phyloP scores from a whole-genome alignment of 2,797 vertebrate species.

The Sebastolobus alascanus region DNA sequence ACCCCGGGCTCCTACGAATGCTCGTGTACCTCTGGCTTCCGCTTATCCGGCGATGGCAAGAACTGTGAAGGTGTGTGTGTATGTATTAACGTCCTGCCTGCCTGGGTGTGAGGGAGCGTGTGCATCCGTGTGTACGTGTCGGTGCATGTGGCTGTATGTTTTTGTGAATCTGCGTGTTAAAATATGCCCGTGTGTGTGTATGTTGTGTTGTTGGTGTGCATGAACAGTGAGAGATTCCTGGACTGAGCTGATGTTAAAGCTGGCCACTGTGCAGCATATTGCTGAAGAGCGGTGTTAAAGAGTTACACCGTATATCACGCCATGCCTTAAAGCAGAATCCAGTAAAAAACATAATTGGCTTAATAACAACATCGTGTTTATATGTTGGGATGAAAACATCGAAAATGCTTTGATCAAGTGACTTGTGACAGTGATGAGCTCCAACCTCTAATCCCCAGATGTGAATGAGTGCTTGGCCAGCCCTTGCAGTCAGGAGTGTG shows the following conservation, averaged over 20 bases:
- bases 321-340: constrained; percentile 44
- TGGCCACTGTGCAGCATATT: constrained; percentile 25
- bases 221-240: constrained; percentile 11
- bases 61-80: constrained; percentile 82
- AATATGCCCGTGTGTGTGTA: constrained; percentile 41
- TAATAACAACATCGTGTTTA: constrained; percentile 63
- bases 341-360: constrained; percentile 65
- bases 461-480: constrained; percentile 93
- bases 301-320: constrained; percentile 23
- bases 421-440: constrained; percentile 61
- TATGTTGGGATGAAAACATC: constrained; percentile 45
- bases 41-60: constrained; percentile 90
- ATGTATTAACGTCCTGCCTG: constrained; percentile 46
- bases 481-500: constrained; percentile 96
- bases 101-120: constrained; percentile 43
- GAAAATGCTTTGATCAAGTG: constrained; percentile 57
- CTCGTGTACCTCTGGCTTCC: constrained; percentile 93
- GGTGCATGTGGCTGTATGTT: constrained; percentile 47
- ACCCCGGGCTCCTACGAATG: constrained; percentile 95
- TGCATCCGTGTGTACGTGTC: constrained; percentile 51
- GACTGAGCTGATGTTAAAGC: constrained; percentile 26
- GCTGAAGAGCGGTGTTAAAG: constrained; percentile 1
- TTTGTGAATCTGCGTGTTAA: constrained; percentile 53
- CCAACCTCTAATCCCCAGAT: constrained; percentile 83
- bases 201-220: constrained; percentile 4